Base-by-base conservation (phyloP, 2,797 vertebrate species). In the Enteromius thamalakanensis region DNA sequence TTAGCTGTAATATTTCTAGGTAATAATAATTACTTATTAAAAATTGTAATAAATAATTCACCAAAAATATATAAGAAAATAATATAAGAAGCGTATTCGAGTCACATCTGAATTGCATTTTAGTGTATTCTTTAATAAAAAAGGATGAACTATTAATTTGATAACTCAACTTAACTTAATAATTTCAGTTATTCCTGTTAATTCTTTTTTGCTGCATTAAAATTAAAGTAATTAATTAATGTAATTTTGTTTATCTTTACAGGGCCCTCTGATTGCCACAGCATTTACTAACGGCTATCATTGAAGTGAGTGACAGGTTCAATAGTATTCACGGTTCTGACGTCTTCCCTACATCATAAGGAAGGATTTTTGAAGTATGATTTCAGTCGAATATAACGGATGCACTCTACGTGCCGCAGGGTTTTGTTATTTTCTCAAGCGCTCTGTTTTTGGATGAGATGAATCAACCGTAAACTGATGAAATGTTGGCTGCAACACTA, bases 251-350 rank as follows among this genome's bases (percentile, higher is more conserved):
- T 12, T n/a, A 12, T 81, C 72, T 82, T 87, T 34, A 2, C 91
- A 98, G 97, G 98, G 98, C 86, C 98, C 97, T 86, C 95, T 99
- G 97, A 99, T 99, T 90, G 98, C 98, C 91, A 99, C 98, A 89
- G 98, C 98, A 90, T 99, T 99, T 92, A 99, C 98, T 92, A 99
- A 99, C 85, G 98, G 98, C 91, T 99, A 99, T 93, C 98, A 99
- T 94, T 99, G 96, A 99, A 94, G 92, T 96, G 91, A 96, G 96
- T 89, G 49, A 45, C 4, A 19, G 65, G 64, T 70, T 15, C 37
- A 53, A 21, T 3, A 45, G 42, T 60, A 12, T 79, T 51, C 32
- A 60, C 37, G 15, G 29, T 23, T 26, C 37, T 47, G 67, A 60
- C 17, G 75, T 78, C 82, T 78, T 83, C 82, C 82, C 40, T 14